These are phyloP conservation scores for Delichon dasypus DNA, from an alignment of 2,797 vertebrate genomes.

Conservation along the genomic window DNA sequence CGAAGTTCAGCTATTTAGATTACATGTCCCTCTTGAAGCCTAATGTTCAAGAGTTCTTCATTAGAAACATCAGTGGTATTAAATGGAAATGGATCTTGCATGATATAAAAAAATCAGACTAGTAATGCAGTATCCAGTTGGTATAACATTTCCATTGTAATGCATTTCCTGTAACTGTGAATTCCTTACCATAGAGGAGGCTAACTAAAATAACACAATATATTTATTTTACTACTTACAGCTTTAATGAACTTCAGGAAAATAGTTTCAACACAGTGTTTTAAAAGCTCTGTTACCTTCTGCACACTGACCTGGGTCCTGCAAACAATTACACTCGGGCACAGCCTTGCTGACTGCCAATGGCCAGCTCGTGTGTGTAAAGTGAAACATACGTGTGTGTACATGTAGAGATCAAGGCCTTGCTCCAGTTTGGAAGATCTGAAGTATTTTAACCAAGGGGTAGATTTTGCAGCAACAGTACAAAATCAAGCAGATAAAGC, in stretches of 20 bases:
- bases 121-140: not conserved
- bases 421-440: not conserved
- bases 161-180: not conserved
- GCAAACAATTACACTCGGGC: not conserved
- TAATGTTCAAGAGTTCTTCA: conserved; percentile 35
- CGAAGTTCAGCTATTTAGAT: not conserved
- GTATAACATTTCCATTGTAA: not conserved
- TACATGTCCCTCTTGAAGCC: not conserved
- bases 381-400: fast-evolving
- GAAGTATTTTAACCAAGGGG: not conserved
- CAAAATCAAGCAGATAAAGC: not conserved
- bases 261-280: not conserved
- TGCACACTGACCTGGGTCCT: not conserved
- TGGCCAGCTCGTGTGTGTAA: not conserved
- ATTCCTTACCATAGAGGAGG: not conserved
- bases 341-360: not conserved
- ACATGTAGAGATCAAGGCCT: not conserved
- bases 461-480: not conserved
- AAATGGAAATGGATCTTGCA: not conserved
- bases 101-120: not conserved
- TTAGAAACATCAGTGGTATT: conserved; percentile 3
- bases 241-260: not conserved
- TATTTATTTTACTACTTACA: not conserved
- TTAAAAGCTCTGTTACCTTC: not conserved
- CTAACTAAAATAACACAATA: not conserved